Conservation (phyloP, 2,113 vertebrate species). For the Microcebus jonahi region DNA sequence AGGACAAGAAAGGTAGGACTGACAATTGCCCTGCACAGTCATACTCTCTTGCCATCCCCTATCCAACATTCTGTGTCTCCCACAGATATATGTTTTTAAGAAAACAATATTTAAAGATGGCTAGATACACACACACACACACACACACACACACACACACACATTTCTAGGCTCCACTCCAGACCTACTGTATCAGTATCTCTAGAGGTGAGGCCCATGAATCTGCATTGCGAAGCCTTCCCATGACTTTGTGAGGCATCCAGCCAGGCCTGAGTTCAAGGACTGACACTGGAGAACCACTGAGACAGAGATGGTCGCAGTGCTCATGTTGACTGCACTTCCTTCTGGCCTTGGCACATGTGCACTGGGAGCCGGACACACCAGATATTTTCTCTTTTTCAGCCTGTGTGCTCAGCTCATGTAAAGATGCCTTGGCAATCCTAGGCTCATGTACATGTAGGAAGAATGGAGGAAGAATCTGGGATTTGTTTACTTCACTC, state of each 20-base stretch:
- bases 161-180: not conserved
- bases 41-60: not conserved
- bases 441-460: too few species aligned
- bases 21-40: not conserved
- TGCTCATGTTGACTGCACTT: not conserved
- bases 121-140: not conserved
- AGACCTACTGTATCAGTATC: not conserved
- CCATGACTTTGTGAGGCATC: not conserved
- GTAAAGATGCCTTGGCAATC: not conserved
- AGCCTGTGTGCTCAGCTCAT: not conserved
- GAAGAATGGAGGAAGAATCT: not conserved
- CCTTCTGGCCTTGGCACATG: not conserved
- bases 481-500: not conserved
- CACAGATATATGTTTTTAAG: not conserved
- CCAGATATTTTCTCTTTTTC: not conserved
- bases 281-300: not conserved
- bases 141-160: not conserved
- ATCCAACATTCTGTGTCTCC: not conserved
- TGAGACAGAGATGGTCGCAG: fast-evolving
- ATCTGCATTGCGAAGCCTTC: not conserved
- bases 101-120: not conserved
- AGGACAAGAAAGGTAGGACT: not conserved
- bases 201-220: not conserved
- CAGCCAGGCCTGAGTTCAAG: not conserved
- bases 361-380: not conserved